These are phyloP conservation scores for Spea hammondii DNA, from an alignment of 2,797 vertebrate species.

Conservation along the genomic window DNA sequence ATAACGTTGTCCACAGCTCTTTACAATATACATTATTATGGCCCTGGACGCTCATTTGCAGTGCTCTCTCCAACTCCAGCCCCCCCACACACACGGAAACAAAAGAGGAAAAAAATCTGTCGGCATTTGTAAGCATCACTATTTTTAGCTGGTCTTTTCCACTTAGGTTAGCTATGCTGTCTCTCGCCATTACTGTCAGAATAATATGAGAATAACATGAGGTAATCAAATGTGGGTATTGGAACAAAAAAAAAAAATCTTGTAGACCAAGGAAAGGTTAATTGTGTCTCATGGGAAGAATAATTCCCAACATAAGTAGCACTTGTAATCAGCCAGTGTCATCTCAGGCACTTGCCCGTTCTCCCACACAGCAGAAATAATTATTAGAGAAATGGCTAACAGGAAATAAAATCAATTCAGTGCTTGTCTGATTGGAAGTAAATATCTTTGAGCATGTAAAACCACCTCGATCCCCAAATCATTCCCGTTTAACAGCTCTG, in stretches of 20 bases:
- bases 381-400: conserved; percentile 49
- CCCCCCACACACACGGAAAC: no score
- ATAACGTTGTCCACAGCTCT: no score
- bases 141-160: conserved; percentile 40
- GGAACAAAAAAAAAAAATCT: conserved; percentile 12
- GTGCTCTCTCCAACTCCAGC: no score
- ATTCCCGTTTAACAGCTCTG: not conserved
- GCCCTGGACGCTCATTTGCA: no score
- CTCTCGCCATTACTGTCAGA: conserved; percentile 2
- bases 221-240: conserved; percentile 38
- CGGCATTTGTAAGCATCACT: conserved; percentile 6
- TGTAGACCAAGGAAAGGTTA: conserved; percentile 46
- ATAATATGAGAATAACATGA: conserved; percentile 44
- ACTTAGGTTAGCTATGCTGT: conserved; percentile 29
- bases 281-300: conserved; percentile 53
- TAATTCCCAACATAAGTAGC: conserved; percentile 51
- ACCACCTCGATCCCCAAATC: not conserved
- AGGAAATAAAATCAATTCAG: conserved; percentile 41
- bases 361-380: conserved; percentile 39
- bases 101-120: not conserved
- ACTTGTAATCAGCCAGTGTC: conserved; percentile 51
- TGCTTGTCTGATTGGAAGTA: conserved; percentile 38
- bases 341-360: conserved; percentile 40
- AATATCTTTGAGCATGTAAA: conserved; percentile 20
- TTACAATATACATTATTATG: no score